Percentiles rank a stretch among this genome's conserved stretches.
These are phyloP conservation scores for Bergia puertoricense DNA, from an alignment of 92 coral and sea anemone species.

Conservation along the genomic window DNA sequence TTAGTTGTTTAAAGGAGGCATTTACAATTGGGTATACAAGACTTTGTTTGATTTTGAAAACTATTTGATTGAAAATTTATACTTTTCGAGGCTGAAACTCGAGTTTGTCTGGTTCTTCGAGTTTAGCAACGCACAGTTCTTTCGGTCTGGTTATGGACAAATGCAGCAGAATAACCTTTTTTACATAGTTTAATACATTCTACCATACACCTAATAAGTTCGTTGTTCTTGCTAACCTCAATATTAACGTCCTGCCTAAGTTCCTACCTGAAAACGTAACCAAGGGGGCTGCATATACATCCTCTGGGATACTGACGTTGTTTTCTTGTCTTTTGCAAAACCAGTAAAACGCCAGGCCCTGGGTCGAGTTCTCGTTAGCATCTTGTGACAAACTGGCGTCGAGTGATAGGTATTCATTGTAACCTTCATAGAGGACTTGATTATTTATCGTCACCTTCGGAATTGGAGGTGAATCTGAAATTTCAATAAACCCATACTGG, in stretches of 20 bases:
- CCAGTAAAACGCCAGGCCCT: slow-evolving; percentile 60
- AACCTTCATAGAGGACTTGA: slow-evolving; percentile 35
- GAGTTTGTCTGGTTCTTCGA: too few relatives aligned
- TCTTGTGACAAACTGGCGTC: slow-evolving; percentile 55
- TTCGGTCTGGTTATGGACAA: too few relatives aligned
- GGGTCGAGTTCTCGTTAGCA: slow-evolving; percentile 42
- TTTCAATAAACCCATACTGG: slow-evolving; percentile 60
- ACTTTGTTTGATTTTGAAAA: too few relatives aligned
- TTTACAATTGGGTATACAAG: too few relatives aligned
- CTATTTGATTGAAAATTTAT: too few relatives aligned
- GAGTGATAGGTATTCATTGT: slow-evolving; percentile 43
- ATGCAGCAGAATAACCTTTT: too few relatives aligned
- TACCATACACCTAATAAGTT: too few relatives aligned
- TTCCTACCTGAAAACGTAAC: slow-evolving; percentile 15
- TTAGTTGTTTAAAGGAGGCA: too few relatives aligned
- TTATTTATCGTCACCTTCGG: slow-evolving; percentile 24
- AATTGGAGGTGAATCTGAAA: slow-evolving; percentile 42
- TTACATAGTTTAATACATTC: too few relatives aligned
- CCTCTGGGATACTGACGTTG: neutral
- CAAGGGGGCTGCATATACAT: neutral
- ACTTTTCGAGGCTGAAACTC: too few relatives aligned
- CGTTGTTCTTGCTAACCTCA: neutral
- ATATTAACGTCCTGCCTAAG: neutral
- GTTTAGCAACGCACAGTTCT: too few relatives aligned
- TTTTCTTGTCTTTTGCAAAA: slow-evolving; percentile 55